Evolutionary conservation across 1,140 invertebrate genomes (phyloP).

Genomic region (Zaprionus ornatus): DNA sequence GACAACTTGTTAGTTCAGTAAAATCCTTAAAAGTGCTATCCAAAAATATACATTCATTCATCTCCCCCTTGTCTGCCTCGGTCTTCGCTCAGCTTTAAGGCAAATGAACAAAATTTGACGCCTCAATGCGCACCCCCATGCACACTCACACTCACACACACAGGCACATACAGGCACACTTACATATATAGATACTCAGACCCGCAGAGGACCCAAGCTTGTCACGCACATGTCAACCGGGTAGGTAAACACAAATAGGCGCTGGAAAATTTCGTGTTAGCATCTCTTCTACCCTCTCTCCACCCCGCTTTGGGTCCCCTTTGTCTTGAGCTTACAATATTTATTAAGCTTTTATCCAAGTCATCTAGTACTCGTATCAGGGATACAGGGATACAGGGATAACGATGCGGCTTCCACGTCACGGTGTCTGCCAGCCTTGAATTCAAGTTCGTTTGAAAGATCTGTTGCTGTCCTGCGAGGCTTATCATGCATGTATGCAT

Average conservation of each 20-base stretch:
- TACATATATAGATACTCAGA: neutral
- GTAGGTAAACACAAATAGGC: conserved; percentile 12
- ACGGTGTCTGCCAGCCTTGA: conserved; percentile 6
- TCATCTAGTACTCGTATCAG: conserved; percentile 64
- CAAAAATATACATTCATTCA: neutral
- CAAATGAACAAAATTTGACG: conserved; percentile 7
- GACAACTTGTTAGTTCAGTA: conserved; percentile 2
- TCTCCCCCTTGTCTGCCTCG: neutral
- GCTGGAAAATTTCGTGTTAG: conserved; percentile 34
- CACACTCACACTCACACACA: neutral
- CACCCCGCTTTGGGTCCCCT: neutral
- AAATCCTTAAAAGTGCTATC: neutral
- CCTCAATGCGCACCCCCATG: conserved; percentile 1
- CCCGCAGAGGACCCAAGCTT: neutral
- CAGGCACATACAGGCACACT: neutral
- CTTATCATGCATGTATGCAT: conserved; percentile 8
- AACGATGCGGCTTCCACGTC: conserved; percentile 61
- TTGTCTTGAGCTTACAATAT: conserved; percentile 57
- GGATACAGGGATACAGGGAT: conserved; percentile 50
- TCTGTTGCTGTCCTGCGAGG: neutral
- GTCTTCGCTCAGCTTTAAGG: conserved; percentile 4
- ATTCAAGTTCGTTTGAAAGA: neutral
- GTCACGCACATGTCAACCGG: conserved; percentile 24
- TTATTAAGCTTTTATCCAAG: conserved; percentile 79
- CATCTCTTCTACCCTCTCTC: conserved; percentile 3